Evolutionary conservation across 2,113 vertebrate genomes (phyloP), one percentile per base, ranked within the genome.

Genomic region (Shinisaurus crocodilurus): DNA sequence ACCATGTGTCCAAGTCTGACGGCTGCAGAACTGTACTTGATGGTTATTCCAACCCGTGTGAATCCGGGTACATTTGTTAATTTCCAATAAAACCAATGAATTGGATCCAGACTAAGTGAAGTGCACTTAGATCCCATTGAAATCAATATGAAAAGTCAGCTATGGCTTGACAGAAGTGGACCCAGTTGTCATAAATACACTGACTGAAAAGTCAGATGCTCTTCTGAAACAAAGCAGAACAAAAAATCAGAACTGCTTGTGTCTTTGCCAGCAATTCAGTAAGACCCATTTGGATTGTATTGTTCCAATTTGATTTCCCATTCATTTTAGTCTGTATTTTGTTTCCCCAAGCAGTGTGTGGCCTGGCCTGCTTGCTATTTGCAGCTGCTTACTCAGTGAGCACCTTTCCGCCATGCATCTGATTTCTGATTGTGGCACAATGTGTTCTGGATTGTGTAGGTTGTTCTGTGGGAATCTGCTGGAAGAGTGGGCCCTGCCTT

Each of bases 241-340:
- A 43, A 92, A 76, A 29, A 48, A 85, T 92, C 65, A 93, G 79
- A 92, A 6, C 69, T 85, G 50, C 27, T 88, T 75, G n/a, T 1
- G 0, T 74, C 40, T 95, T 93, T 88, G 57, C 69, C 0, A 1
- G 48, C 79, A 84, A 69, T 67, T 45, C 7, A 84, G 45, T 81
- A 0, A 20, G 7, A 45, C 34, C n/a, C 23, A 10, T 90, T 83
- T 91, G 76, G 5, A 45, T 82, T 72, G 48, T 67, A 69, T 89
- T 93, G 50, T 85, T 82, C 43, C 82, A 34, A 3, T 85, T 85
- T 79, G 63, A 57, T 79, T 90, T 79, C n/a, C 63, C 63, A 77
- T 79, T 34, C 16, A 79, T 69, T 43, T 23, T 79, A 6, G 45
- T 57, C 63, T 43, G 7, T n/a, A 20, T 72, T 54, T 72, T 82